Evolutionary conservation across 2,797 vertebrate genomes (phyloP).

Genomic region (Phalanger gymnotis): DNA sequence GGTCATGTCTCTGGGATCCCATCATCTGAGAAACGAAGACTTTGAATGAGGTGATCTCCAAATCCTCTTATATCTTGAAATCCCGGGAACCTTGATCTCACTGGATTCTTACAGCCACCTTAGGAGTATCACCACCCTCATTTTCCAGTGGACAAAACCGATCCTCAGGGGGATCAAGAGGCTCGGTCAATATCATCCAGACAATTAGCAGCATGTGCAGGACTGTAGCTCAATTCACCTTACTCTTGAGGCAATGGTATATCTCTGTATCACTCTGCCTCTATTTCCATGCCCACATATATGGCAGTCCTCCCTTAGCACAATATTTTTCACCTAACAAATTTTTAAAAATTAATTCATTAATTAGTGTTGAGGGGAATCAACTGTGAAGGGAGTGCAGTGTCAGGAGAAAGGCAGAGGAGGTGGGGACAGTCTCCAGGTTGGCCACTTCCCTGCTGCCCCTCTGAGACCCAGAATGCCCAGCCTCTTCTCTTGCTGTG

Average conservation of each 20-base stretch:
- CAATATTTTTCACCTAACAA: neutral
- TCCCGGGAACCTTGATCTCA: neutral
- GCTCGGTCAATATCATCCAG: neutral
- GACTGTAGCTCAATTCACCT: neutral
- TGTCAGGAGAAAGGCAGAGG: neutral
- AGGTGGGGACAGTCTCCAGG: neutral
- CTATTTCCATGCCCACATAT: neutral
- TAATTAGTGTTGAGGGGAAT: neutral
- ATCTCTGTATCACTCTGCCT: neutral
- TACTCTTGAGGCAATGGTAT: neutral
- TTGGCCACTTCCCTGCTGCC: neutral
- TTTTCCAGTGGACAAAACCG: neutral
- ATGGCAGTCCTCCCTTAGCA: neutral
- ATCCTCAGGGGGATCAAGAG: neutral
- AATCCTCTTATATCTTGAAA: neutral
- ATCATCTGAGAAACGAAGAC: neutral
- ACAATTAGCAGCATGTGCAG: neutral
- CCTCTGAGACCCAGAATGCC: neutral
- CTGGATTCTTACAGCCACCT: neutral
- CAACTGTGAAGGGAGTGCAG: neutral
- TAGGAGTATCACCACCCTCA: neutral
- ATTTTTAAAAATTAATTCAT: neutral
- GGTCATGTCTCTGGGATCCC: neutral
- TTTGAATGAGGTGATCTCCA: neutral
- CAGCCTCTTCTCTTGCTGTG: conserved; percentile 16